These are phyloP conservation scores for Otus scops DNA, from an alignment of 2,797 vertebrate genomes.

Conservation along the genomic window DNA sequence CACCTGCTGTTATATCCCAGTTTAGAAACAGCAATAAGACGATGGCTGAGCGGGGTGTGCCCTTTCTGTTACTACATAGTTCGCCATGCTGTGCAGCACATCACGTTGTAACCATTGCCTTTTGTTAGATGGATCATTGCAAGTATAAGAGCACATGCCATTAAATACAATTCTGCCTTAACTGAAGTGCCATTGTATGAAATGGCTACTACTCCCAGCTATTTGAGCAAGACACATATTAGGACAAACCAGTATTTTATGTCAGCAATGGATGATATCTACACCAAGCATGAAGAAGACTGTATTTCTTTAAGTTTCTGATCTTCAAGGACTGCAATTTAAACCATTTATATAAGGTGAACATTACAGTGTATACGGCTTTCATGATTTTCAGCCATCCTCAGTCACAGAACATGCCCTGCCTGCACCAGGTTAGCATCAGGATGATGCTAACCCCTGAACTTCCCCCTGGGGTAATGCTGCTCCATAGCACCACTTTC, in stretches of 20 bases:
- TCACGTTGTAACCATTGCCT: background rate
- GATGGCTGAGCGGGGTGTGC: background rate
- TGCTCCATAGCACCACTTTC: background rate
- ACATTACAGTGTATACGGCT: background rate
- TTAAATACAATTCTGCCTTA: background rate
- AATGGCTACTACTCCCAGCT: background rate
- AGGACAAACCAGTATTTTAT: slow-evolving; percentile 18
- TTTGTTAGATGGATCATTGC: background rate
- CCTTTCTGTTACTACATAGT: background rate
- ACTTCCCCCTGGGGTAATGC: background rate
- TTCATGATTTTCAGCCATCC: background rate
- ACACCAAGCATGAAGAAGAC: background rate
- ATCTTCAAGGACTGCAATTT: background rate
- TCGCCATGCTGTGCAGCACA: background rate
- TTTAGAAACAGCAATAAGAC: background rate
- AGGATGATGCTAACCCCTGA: background rate
- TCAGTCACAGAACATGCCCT: background rate
- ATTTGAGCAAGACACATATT: slow-evolving; percentile 1
- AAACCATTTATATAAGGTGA: background rate
- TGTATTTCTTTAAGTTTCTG: background rate
- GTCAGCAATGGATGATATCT: background rate
- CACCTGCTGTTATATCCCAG: background rate
- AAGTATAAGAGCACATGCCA: background rate
- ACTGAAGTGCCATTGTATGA: background rate
- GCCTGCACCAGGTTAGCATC: background rate